phyloP scores from a whole-genome alignment of 2,797 vertebrate genomes.

The Linurgus olivaceus region DNA sequence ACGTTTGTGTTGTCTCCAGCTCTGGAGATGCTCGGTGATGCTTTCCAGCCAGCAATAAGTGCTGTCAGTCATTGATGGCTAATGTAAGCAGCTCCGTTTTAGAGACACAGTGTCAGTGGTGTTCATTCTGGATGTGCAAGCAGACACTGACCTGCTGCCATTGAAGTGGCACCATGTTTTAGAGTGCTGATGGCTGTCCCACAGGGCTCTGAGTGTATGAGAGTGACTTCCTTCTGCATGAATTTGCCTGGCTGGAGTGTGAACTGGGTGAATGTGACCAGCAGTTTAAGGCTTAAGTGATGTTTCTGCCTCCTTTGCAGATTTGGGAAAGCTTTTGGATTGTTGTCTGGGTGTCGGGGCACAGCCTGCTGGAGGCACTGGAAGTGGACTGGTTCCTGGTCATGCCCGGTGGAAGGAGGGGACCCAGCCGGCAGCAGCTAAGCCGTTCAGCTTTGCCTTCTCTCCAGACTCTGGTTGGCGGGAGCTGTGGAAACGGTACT shows the following conservation, averaged over 20 bases:
- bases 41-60: neutral
- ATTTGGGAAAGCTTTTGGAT: constrained; percentile 69
- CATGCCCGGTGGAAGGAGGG: constrained; percentile 99
- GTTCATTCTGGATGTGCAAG: neutral
- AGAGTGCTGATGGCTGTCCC: neutral
- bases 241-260: neutral
- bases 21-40: neutral
- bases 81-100: neutral
- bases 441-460: constrained; percentile 97
- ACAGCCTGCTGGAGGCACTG: constrained; percentile 78
- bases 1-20: accelerated
- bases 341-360: constrained; percentile 76
- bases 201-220: neutral
- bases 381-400: constrained; percentile 83
- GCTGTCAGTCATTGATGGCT: neutral
- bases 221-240: neutral
- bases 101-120: neutral
- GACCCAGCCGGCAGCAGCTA: constrained; percentile 98
- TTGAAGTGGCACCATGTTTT: neutral
- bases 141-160: neutral
- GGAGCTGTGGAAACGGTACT: constrained; percentile 89
- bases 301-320: constrained; percentile 58
- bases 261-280: neutral
- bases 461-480: constrained; percentile 94
- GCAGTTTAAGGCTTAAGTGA: neutral